A percentile compares a stretch with the other conserved stretches of the same genome.
Evolutionary conservation across 2,888 invertebrate species (phyloP).

Genomic region (Cyaniris semiargus): DNA sequence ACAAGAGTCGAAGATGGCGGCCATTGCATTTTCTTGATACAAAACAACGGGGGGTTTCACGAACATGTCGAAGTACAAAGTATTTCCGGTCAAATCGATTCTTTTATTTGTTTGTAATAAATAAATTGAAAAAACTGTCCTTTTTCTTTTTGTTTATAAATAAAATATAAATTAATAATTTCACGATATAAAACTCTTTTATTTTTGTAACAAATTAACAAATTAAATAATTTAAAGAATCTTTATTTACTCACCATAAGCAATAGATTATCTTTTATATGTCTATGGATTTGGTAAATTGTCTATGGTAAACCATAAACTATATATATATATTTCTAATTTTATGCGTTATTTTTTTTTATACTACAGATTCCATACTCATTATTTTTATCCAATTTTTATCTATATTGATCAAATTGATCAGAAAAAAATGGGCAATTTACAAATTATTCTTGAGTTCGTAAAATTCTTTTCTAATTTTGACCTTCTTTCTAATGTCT

Average conservation of each 20-base stretch:
- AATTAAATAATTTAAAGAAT: neutral
- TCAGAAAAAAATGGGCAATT: too few relatives aligned
- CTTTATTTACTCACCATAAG: neutral
- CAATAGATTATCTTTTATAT: neutral
- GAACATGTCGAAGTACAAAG: constrained; percentile 66
- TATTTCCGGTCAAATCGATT: constrained; percentile 62
- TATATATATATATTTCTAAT: neutral
- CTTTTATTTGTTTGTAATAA: neutral
- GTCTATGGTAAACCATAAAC: neutral
- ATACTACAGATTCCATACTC: neutral
- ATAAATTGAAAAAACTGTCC: neutral
- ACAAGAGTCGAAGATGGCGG: constrained; percentile 92
- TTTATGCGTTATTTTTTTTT: neutral
- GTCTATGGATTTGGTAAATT: neutral
- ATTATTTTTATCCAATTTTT: too few relatives aligned
- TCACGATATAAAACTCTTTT: neutral
- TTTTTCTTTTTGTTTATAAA: neutral
- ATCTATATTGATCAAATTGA: too few relatives aligned
- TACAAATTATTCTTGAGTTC: too few relatives aligned
- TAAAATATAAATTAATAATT: neutral
- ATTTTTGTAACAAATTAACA: neutral
- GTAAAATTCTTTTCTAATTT: too few relatives aligned
- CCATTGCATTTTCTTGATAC: constrained; percentile 91
- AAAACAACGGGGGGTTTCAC: constrained; percentile 82
- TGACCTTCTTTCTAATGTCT: too few relatives aligned